Base-by-base conservation (phyloP, 2,888 invertebrate species). In the Iphiclides podalirius region DNA sequence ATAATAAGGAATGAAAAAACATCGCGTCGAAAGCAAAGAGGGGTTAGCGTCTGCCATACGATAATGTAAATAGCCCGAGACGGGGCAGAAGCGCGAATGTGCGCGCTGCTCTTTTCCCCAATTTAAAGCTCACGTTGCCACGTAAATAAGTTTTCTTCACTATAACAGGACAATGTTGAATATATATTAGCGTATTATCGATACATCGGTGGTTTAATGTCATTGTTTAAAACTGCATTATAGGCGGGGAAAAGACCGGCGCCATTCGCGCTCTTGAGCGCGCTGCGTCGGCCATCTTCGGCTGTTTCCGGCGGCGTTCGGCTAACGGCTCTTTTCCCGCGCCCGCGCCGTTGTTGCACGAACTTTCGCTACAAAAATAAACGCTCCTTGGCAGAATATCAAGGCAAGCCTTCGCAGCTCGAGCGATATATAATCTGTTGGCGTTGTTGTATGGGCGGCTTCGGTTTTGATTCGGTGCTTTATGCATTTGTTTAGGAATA, bases 281-380 rank as follows among this genome's bases (percentile, higher is more conserved):
- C 75, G 66, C 81, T 33, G 1, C 53, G 63, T 83, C 85, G 85
- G 75, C 60, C 48, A 63, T 52, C 63, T 55, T 83, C 86, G 86
- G 72, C 49, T 42, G 70, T 75, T 72, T 81, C 75, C 84, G 85
- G 49, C 52, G 63, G 45, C 60, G 70, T 48, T 84, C 84, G 84
- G 78, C 64, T 84, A 85, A 84, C 84, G 85, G 84, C 73, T 83
- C 82, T 81, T 82, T 81, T 75, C 79, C 72, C 66, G 57, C 52
- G 66, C 63, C 67, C 66, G 67, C 67, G 72, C 67, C 64, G n/a
- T n/a, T n/a, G n/a, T n/a, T 50, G 68, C 75, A 75, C 77, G 64
- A 70, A 84, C 83, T 84, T 84, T 84, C 83, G 83, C 81, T 84
- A 83, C 81, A 79, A 80, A 86, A 86, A 87, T 87, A 87, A 85